Evolutionary conservation across 2,888 invertebrate genomes (phyloP).

Genomic region (Meloe dianella): DNA sequence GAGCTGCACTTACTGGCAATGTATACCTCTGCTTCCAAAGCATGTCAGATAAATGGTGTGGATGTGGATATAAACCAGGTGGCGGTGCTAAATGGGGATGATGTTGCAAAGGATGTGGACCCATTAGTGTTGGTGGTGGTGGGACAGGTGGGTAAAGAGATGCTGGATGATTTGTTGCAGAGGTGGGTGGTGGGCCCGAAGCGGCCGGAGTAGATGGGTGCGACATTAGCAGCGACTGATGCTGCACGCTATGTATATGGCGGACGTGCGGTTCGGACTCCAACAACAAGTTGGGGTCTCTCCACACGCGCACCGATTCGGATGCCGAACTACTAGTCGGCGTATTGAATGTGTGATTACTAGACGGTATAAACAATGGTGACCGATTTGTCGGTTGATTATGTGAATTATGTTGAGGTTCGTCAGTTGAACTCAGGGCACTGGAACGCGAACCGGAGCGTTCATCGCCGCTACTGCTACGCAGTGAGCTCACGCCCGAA

Average conservation of each 20-base stretch:
- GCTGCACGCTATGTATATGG: conserved; percentile 69
- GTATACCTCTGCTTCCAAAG: conserved; percentile 68
- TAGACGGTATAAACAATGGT: conserved; percentile 50
- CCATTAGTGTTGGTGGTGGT: conserved; percentile 59
- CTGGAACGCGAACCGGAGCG: conserved; percentile 77
- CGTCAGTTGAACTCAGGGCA: conserved; percentile 77
- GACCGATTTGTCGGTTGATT: conserved; percentile 47
- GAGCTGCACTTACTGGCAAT: conserved; percentile 63
- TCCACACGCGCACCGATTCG: conserved; percentile 62
- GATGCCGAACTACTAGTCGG: conserved; percentile 21
- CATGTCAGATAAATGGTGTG: conserved; percentile 61
- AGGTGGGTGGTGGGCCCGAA: conserved; percentile 53
- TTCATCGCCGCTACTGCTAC: conserved; percentile 73
- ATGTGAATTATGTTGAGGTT: conserved; percentile 59
- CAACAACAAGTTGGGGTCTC: conserved; percentile 64
- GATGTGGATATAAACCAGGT: conserved; percentile 45
- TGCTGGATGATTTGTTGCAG: conserved; percentile 49
- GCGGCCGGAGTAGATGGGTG: conserved; percentile 59
- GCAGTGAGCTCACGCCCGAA: conserved; percentile 74
- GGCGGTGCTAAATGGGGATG: conserved; percentile 51
- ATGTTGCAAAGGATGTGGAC: conserved; percentile 52
- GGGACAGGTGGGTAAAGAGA: conserved; percentile 46
- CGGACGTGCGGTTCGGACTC: conserved; percentile 62
- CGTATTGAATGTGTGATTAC: conserved; percentile 27
- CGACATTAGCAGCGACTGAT: conserved; percentile 67